Percentiles rank a stretch among this genome's conserved stretches.
Conservation (phyloP, 2,888 invertebrate genomes). For the Celastrina argiolus region DNA sequence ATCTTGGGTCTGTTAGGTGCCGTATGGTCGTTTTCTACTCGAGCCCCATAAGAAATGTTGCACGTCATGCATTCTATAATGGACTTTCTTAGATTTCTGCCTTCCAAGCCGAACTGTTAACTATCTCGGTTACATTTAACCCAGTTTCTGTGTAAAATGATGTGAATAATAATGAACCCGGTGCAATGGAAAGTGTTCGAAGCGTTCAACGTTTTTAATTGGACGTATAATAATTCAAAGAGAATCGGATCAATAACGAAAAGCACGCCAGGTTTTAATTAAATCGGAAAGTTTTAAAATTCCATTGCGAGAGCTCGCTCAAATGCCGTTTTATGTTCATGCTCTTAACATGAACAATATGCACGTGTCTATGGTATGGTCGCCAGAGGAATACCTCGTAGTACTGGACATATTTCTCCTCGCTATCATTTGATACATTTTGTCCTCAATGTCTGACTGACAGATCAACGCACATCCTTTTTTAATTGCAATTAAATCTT, state of each 20-base stretch:
- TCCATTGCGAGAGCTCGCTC: background rate
- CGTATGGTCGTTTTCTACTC: background rate
- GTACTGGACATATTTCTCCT: no score
- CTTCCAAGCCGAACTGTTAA: background rate
- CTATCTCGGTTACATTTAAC: constrained; percentile 9
- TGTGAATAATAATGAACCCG: background rate
- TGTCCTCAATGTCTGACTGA: no score
- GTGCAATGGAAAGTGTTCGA: constrained; percentile 9
- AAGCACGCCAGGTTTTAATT: constrained; percentile 11
- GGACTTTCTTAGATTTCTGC: constrained; percentile 8
- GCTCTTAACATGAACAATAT: background rate
- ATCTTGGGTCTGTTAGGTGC: background rate
- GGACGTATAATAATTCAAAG: constrained; percentile 1
- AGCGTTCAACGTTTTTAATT: constrained; percentile 4
- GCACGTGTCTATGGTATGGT: no score
- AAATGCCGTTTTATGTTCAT: background rate
- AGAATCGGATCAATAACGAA: background rate
- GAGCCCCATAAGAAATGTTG: background rate
- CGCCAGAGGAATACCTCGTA: no score
- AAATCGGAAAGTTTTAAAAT: constrained; percentile 12
- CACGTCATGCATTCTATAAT: background rate
- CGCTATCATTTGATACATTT: no score
- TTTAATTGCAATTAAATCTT: no score
- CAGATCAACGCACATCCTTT: no score
- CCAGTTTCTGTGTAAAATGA: background rate